Evolutionary conservation across 2,888 invertebrate species (phyloP), one percentile per base, ranked within the genome.

Genomic region (Encarsia formosa): DNA sequence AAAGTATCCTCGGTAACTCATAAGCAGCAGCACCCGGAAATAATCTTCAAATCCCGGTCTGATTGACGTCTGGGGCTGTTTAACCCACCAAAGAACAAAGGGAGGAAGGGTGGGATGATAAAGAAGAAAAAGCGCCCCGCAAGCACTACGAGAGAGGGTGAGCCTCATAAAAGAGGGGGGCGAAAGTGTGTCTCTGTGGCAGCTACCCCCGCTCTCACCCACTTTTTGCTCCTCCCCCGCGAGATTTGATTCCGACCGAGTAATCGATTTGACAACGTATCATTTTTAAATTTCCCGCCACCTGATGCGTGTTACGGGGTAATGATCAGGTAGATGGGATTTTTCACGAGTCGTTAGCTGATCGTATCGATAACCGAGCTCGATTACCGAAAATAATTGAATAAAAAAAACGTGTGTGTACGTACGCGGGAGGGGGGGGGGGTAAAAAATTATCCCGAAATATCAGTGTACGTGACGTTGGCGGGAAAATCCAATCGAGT

Each of bases 161-260:
- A 32, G 47, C 50, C 44, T 50, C 44, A 41, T 52, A 32, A 40
- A 51, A 40, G 37, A 44, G 26, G 15, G 18, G 52, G 22, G 57
- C 50, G 61, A 66, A 70, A 68, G 63, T 69, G 66, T 70, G 69
- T 70, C 62, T 68, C 67, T 67, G 63, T 69, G 66, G 59, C 67
- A 67, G 58, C 60, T 61, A 62, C 20, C 40, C 48, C 40, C 24
- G 43, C 46, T 16, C 2, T 35, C 40, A 5, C 38, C 35, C 45
- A 24, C 24, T 18, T 29, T 37, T 20, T 23, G 18, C 20, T 22
- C 18, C 41, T 42, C 24, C 9, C n/a, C 5, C 37, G 16, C 37
- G 15, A 29, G 11, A 11, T 37, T 67, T 65, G 63, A 57, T 57
- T 60, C 31, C 22, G 59, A 60, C 58, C 61, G 59, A 52, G 60